Evolutionary conservation across 2,113 vertebrate genomes (phyloP).

Genomic region (Daboia siamensis): DNA sequence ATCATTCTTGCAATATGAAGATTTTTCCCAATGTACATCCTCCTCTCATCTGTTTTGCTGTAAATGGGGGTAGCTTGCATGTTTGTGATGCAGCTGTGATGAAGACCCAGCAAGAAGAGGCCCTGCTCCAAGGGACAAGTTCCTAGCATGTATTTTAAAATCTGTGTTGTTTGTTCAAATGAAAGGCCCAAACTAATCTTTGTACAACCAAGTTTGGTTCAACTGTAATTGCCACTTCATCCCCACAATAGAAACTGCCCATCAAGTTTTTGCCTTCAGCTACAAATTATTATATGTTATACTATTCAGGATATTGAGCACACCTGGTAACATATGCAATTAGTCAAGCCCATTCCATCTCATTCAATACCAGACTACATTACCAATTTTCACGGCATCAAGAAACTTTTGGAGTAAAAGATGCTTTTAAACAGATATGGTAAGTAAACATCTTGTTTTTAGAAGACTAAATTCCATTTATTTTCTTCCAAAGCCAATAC

Average conservation of each 20-base stretch:
- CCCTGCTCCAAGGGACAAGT: neutral
- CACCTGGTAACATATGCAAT: neutral
- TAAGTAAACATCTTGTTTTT: neutral
- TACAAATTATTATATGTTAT: neutral
- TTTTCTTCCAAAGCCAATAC: neutral
- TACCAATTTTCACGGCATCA: neutral
- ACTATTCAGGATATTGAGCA: neutral
- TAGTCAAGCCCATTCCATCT: neutral
- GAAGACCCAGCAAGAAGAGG: neutral
- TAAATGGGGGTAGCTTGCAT: neutral
- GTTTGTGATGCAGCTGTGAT: neutral
- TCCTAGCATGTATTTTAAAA: neutral
- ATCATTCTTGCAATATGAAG: neutral
- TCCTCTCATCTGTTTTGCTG: neutral
- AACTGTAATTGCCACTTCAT: neutral
- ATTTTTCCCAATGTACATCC: neutral
- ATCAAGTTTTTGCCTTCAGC: neutral
- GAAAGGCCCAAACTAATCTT: neutral
- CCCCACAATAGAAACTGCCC: neutral
- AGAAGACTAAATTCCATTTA: neutral
- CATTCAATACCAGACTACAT: neutral
- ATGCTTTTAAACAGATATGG: neutral
- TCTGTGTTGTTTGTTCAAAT: neutral
- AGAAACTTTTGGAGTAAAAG: neutral
- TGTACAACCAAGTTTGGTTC: neutral